These are phyloP conservation scores for Indri indri DNA, from an alignment of 2,113 vertebrate species.

Conservation along the genomic window DNA sequence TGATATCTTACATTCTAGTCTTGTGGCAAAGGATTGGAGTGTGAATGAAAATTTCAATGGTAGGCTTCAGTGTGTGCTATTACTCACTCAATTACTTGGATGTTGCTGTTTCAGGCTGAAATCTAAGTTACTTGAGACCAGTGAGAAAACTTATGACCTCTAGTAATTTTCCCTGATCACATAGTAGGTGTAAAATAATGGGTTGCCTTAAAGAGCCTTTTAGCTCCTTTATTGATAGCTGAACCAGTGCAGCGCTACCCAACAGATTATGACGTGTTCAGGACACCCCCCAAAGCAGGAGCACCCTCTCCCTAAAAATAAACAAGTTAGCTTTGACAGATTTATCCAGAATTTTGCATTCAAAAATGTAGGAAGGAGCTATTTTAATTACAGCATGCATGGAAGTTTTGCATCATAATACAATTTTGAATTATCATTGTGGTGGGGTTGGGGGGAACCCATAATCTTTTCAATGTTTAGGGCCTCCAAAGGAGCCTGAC, in stretches of 20 bases:
- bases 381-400: not conserved
- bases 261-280: not conserved
- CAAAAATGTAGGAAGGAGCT: not conserved
- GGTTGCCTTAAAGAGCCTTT: not conserved
- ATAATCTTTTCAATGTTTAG: not conserved
- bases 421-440: not conserved
- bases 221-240: not conserved
- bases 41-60: slow-evolving; percentile 67
- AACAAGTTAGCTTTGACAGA: not conserved
- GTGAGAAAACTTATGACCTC: not conserved
- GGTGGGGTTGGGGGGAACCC: not conserved
- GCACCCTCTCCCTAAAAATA: not conserved
- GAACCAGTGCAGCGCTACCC: not conserved
- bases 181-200: not conserved
- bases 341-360: not conserved
- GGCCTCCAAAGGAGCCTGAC: not conserved
- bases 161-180: not conserved
- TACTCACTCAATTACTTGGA: slow-evolving; percentile 57
- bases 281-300: not conserved
- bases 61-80: not conserved
- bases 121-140: not conserved
- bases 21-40: slow-evolving; percentile 68
- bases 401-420: not conserved
- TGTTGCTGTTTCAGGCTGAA: not conserved
- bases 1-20: slow-evolving; percentile 69